These are phyloP conservation scores for Lutraria lutraria DNA, from an alignment of 2,888 invertebrate species.

Conservation along the genomic window DNA sequence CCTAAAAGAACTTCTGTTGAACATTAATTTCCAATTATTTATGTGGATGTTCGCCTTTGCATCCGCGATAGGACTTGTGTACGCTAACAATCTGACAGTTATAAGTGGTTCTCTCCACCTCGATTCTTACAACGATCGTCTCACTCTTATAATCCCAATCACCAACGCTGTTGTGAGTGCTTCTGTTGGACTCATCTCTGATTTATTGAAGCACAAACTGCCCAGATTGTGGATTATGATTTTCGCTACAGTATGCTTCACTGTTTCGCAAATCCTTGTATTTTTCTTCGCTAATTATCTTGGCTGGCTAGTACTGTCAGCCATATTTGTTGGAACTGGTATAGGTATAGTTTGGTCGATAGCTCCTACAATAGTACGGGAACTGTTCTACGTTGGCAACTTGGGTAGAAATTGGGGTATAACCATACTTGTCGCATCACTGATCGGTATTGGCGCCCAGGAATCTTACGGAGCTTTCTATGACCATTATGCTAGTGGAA, in stretches of 20 bases:
- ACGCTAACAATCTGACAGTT: slow-evolving; percentile 69
- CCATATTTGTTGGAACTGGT: slow-evolving; percentile 67
- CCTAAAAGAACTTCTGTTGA: slow-evolving; percentile 59
- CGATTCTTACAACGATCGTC: slow-evolving; percentile 54
- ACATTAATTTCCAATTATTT: slow-evolving; percentile 66
- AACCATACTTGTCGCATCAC: slow-evolving; percentile 62
- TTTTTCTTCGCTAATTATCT: slow-evolving; percentile 55
- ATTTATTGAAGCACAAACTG: slow-evolving; percentile 63
- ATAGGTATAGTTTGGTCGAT: slow-evolving; percentile 68
- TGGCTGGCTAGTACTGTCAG: slow-evolving; percentile 60
- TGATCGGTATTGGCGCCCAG: slow-evolving; percentile 67
- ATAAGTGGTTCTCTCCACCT: slow-evolving; percentile 60
- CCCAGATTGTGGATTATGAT: slow-evolving; percentile 64
- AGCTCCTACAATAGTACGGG: slow-evolving; percentile 70
- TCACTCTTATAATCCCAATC: slow-evolving; percentile 70
- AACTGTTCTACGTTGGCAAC: slow-evolving; percentile 67
- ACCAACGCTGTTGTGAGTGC: slow-evolving; percentile 68
- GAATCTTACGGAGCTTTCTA: slow-evolving; percentile 71
- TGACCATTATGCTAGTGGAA: slow-evolving; percentile 48
- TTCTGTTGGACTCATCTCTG: slow-evolving; percentile 66
- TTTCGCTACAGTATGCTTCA: slow-evolving; percentile 51
- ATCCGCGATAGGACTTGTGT: slow-evolving; percentile 70
- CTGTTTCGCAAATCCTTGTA: slow-evolving; percentile 51
- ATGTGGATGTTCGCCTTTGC: slow-evolving; percentile 70
- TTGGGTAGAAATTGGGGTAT: slow-evolving; percentile 76